A percentile compares a stretch with the other conserved stretches of the same genome.
These are phyloP conservation scores for Netelia virgata DNA, from an alignment of 2,888 invertebrate genomes.

Conservation along the genomic window DNA sequence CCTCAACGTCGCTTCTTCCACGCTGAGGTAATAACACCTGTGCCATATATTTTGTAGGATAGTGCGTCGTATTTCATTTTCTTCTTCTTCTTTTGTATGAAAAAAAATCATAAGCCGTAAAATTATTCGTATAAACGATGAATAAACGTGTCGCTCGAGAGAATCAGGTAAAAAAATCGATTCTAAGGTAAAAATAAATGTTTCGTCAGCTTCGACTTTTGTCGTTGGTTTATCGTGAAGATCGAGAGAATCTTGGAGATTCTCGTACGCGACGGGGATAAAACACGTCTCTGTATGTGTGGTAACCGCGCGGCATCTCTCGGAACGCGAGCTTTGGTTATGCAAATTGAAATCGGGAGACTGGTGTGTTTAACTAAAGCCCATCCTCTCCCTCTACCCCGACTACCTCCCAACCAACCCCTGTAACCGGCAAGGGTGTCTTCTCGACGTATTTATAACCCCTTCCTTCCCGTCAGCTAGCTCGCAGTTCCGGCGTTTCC, in stretches of 20 bases:
- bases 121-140: conserved; percentile 35
- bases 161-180: not conserved
- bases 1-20: not conserved
- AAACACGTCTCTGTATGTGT: conserved; percentile 36
- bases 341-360: conserved; percentile 79
- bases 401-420: conserved; percentile 19
- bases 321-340: conserved; percentile 78
- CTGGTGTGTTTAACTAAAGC: conserved; percentile 79
- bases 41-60: not conserved
- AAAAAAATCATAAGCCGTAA: conserved; percentile 47
- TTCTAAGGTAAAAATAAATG: not conserved
- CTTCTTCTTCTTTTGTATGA: not conserved
- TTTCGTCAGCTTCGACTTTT: not conserved
- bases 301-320: conserved; percentile 65
- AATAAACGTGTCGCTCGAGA: conserved; percentile 34
- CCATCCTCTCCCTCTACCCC: conserved; percentile 64
- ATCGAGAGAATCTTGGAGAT: conserved; percentile 30
- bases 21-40: conserved; percentile 1
- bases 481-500: conserved; percentile 72
- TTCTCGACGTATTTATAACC: conserved; percentile 82
- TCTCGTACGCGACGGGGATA: conserved; percentile 39
- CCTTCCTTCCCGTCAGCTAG: conserved; percentile 74
- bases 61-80: not conserved
- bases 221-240: not conserved
- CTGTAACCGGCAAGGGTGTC: conserved; percentile 74